A percentile compares a stretch with the other conserved stretches of the same genome.
These are phyloP conservation scores for Argyresthia albistria DNA, from an alignment of 2,888 invertebrate genomes.

Conservation along the genomic window DNA sequence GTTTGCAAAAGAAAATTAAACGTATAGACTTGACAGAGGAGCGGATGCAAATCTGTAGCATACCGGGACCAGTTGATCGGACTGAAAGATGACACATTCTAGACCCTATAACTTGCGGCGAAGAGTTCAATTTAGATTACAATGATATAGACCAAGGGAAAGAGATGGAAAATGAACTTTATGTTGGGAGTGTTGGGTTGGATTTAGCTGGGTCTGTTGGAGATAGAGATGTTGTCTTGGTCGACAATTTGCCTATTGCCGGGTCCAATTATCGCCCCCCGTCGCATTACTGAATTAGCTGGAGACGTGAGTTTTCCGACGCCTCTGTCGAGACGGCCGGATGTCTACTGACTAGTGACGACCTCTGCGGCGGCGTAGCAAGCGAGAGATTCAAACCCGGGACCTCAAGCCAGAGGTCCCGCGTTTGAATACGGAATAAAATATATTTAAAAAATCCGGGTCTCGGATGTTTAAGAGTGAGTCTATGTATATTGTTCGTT, in stretches of 20 bases:
- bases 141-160: conserved; percentile 27
- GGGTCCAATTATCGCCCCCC: conserved; percentile 70
- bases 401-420: too few species aligned
- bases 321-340: conserved; percentile 48
- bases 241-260: conserved; percentile 68
- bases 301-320: conserved; percentile 56
- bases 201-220: conserved; percentile 17
- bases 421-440: too few species aligned
- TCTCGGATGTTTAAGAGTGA: too few species aligned
- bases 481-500: too few species aligned
- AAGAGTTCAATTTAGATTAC: conserved; percentile 43
- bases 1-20: conserved; percentile 27
- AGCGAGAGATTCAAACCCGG: too few species aligned
- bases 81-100: conserved; percentile 17
- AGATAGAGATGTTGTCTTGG: conserved; percentile 18
- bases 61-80: conserved; percentile 14
- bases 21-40: conserved; percentile 44
- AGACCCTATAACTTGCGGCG: conserved; percentile 31
- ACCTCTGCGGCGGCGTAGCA: too few species aligned
- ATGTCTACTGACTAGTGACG: conserved; percentile 15
- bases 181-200: conserved; percentile 22
- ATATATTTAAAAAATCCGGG: too few species aligned
- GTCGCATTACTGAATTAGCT: conserved; percentile 67
- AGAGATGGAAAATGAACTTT: conserved; percentile 23
- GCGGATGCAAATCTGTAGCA: conserved; percentile 57